These are phyloP conservation scores for Machimus atricapillus DNA, from an alignment of 2,888 invertebrate genomes.

Conservation along the genomic window DNA sequence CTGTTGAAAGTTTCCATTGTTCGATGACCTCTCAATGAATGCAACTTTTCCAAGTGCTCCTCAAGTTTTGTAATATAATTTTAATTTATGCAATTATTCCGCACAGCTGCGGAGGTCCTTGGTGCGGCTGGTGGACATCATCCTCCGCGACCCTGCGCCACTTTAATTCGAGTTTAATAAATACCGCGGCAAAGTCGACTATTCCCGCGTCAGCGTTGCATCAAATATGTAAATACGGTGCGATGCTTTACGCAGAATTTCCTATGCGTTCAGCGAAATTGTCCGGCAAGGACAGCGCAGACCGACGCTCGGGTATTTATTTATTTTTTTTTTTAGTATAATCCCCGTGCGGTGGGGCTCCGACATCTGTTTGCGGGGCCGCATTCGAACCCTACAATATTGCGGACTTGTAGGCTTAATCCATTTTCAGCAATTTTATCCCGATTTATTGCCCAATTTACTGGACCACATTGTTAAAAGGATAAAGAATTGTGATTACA, in stretches of 20 bases:
- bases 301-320: neutral
- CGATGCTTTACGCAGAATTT: neutral
- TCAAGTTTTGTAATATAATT: conserved; percentile 32
- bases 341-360: neutral
- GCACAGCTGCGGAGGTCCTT: neutral
- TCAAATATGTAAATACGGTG: conserved; percentile 24
- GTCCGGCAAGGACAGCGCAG: neutral
- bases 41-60: conserved; percentile 8
- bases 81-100: conserved; percentile 38
- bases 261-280: neutral
- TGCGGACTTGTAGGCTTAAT: conserved; percentile 34
- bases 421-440: conserved; percentile 38
- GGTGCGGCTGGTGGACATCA: neutral
- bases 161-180: conserved; percentile 21
- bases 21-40: conserved; percentile 37
- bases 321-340: neutral
- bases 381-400: conserved; percentile 31
- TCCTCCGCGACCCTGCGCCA: neutral
- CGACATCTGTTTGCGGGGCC: conserved; percentile 27
- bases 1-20: conserved; percentile 26
- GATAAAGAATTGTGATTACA: conserved; percentile 38
- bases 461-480: conserved; percentile 38
- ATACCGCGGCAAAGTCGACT: neutral
- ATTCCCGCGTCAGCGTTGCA: neutral
- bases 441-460: conserved; percentile 39